Evolutionary conservation across 2,797 vertebrate species (phyloP), one percentile per base, ranked within the genome.

Genomic region (Pampus argenteus): DNA sequence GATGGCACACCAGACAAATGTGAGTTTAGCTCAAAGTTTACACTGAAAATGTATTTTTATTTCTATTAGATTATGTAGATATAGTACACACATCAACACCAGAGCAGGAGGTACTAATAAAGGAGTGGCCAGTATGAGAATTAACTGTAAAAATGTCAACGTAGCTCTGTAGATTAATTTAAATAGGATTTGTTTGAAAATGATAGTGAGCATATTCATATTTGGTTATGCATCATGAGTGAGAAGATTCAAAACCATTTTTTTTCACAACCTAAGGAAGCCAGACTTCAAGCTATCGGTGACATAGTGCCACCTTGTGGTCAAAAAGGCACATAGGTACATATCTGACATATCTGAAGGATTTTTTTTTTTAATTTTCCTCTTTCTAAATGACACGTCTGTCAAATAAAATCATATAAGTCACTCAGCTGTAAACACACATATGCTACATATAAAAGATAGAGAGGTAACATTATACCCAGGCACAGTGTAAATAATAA

Each of bases 271-370:
- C 25, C 13, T 48, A 9, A 31, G 28, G 15, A 40, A 18, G 9
- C 10, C 15, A 45, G 4, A 28, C 2, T 17, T 44, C 7, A 54
- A 0, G 7, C 6, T 20, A 29, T 22, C 10, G 45, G 23, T 81
- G 29, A 57, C 26, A 78, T 44, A 66, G 40, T 58, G 79, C 79
- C 94, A 88, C 73, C 94, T 87, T 71, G 82, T 93, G 94, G 82
- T 68, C 5, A 62, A 79, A 57, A 4, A 6, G 5, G 14, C 3
- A 38, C 7, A 77, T 57, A 38, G 26, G 25, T 22, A 15, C n/a
- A n/a, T n/a, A n/a, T n/a, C n/a, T n/a, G 3, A 9, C 18, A 45
- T 9, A 17, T 4, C 18, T 49, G 5, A 67, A 52, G 9, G 55
- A 47, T 2, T 1, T 40, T 23, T 26, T 25, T 3, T 22, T n/a